Percentiles rank a stretch among this genome's conserved stretches.
phyloP scores from a whole-genome alignment of 2,888 invertebrate genomes.

The Dysmachus trigonus region DNA sequence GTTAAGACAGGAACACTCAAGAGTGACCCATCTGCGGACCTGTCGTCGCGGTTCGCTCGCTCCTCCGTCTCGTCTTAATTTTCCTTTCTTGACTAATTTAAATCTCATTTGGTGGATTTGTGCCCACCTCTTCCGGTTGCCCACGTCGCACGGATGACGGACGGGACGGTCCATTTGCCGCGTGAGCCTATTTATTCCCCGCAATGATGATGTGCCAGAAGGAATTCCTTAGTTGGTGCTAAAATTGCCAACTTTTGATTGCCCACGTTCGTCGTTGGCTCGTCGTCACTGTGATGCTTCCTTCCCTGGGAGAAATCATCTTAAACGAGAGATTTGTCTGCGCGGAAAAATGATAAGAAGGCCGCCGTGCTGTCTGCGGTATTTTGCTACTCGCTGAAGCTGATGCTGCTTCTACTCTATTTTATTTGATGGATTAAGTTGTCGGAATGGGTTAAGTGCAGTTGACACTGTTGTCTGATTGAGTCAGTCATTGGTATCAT shows the following conservation, averaged over 20 bases:
- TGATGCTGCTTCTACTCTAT: neutral
- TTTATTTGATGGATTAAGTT: slow-evolving; percentile 7
- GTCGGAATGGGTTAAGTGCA: slow-evolving; percentile 2
- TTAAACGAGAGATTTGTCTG: neutral
- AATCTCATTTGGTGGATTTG: slow-evolving; percentile 15
- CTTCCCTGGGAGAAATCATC: neutral
- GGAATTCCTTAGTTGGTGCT: slow-evolving; percentile 10
- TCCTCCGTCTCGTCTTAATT: neutral
- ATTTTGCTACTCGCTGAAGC: neutral
- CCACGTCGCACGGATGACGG: neutral
- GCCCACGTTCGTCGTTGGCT: neutral
- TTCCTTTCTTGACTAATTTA: slow-evolving; percentile 4
- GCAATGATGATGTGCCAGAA: neutral
- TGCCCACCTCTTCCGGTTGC: slow-evolving; percentile 15
- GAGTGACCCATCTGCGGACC: neutral
- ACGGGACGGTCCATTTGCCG: neutral
- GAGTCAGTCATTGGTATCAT: neutral
- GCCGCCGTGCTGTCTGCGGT: slow-evolving; percentile 23
- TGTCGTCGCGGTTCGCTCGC: neutral
- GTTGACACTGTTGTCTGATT: neutral
- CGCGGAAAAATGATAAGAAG: slow-evolving; percentile 1
- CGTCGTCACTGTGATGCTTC: neutral
- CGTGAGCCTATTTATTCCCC: neutral
- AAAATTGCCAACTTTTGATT: slow-evolving; percentile 8
- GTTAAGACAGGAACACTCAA: neutral